These are phyloP conservation scores for Biston betularia DNA, from an alignment of 2,888 invertebrate species.

Conservation along the genomic window DNA sequence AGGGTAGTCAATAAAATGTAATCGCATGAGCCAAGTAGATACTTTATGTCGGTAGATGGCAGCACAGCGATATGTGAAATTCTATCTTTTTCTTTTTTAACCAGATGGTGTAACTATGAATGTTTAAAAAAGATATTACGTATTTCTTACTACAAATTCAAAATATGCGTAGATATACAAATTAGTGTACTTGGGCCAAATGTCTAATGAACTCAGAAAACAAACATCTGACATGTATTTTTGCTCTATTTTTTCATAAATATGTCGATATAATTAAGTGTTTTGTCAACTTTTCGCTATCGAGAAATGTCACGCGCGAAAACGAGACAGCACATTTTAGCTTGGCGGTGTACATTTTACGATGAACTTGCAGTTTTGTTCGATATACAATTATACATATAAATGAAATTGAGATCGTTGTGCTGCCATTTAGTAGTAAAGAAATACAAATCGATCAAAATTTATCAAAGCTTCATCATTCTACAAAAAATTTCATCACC, in stretches of 20 bases:
- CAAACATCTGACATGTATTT: too few relatives aligned
- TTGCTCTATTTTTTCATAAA: neutral
- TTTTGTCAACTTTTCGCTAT: constrained; percentile 2
- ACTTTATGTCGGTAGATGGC: constrained; percentile 1
- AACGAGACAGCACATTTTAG: neutral
- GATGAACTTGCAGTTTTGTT: neutral
- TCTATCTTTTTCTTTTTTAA: neutral
- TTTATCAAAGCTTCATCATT: constrained; percentile 4
- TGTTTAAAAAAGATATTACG: neutral
- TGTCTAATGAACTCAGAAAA: too few relatives aligned
- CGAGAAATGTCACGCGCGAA: constrained; percentile 1
- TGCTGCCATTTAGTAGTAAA: constrained; percentile 12
- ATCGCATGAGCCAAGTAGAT: neutral
- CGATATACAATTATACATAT: neutral
- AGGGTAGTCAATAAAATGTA: neutral
- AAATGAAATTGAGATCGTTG: neutral
- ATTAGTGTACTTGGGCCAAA: too few relatives aligned
- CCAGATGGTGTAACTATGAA: neutral
- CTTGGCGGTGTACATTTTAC: neutral
- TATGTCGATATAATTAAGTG: neutral
- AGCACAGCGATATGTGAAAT: neutral
- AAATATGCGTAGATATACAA: too few relatives aligned
- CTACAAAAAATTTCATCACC: constrained; percentile 21
- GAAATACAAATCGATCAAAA: neutral
- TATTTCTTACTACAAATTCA: too few relatives aligned